phyloP scores from a whole-genome alignment of 1,140 invertebrate species.

The Drosophila yakuba region DNA sequence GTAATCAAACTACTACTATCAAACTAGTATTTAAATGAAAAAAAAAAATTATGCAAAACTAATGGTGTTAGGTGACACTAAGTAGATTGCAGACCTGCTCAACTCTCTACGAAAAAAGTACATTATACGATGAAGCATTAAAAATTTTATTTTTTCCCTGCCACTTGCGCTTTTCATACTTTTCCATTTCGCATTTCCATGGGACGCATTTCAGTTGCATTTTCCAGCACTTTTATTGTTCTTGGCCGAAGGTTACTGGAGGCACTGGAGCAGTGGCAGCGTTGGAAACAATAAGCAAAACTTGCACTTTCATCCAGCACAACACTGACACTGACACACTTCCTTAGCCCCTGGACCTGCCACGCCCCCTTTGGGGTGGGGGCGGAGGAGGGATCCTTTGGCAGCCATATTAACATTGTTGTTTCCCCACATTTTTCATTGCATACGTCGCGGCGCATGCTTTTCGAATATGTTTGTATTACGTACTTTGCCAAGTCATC shows the following conservation, averaged over 20 bases:
- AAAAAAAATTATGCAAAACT: background rate
- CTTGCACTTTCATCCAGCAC: slow-evolving; percentile 70
- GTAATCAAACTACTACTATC: too few relatives aligned
- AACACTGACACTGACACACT: slow-evolving; percentile 36
- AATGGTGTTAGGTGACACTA: too few relatives aligned
- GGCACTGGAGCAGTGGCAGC: slow-evolving; percentile 20
- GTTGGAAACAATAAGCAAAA: slow-evolving; percentile 62
- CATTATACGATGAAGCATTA: slow-evolving; percentile 42
- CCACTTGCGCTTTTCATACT: slow-evolving; percentile 57
- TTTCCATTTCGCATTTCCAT: slow-evolving; percentile 72
- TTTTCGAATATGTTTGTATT: slow-evolving; percentile 39
- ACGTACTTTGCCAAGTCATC: slow-evolving; percentile 43
- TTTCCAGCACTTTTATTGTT: slow-evolving; percentile 72
- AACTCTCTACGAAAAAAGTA: slow-evolving; percentile 7
- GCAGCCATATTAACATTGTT: slow-evolving; percentile 72
- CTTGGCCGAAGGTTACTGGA: slow-evolving; percentile 62
- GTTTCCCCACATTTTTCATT: slow-evolving; percentile 64
- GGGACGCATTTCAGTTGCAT: slow-evolving; percentile 70
- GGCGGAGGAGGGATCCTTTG: slow-evolving; percentile 29
- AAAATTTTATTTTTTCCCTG: slow-evolving; percentile 67
- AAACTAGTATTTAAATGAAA: too few relatives aligned
- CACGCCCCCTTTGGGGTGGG: slow-evolving; percentile 6
- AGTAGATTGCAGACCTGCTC: background rate
- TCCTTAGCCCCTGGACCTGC: slow-evolving; percentile 10
- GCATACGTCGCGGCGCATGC: slow-evolving; percentile 60